phyloP scores from a whole-genome alignment of 2,888 invertebrate species.

The Aphrophora alni region DNA sequence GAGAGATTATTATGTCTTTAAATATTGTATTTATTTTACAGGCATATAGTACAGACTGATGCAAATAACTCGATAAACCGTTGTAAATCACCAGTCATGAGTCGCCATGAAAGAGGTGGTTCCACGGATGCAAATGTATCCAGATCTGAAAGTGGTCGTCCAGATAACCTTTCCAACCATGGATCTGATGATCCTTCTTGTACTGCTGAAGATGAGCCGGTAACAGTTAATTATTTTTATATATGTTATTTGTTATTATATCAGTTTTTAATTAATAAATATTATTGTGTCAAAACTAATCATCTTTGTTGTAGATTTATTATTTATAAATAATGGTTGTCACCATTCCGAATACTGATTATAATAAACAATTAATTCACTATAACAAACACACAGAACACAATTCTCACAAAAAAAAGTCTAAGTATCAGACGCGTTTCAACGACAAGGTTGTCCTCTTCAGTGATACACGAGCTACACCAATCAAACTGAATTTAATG shows the following conservation, averaged over 20 bases:
- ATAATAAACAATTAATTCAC: no score
- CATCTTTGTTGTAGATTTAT: no score
- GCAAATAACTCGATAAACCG: conserved; percentile 45
- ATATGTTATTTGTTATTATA: not conserved
- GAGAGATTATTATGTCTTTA: not conserved
- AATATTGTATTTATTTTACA: conserved; percentile 7
- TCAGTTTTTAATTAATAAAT: no score
- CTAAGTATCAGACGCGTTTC: no score
- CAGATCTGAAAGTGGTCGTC: conserved; percentile 33
- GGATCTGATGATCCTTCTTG: conserved; percentile 50
- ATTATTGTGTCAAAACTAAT: no score
- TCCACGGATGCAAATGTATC: conserved; percentile 50
- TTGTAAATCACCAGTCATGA: conserved; percentile 51
- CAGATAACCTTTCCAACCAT: conserved; percentile 50
- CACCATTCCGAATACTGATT: no score
- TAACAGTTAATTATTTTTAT: conserved; percentile 37
- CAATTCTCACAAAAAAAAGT: no score
- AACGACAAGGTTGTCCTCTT: no score
- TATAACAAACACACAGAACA: no score
- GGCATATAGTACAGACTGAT: conserved; percentile 11
- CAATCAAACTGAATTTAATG: no score
- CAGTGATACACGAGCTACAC: no score
- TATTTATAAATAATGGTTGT: no score
- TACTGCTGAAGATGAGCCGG: conserved; percentile 50
- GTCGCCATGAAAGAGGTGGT: conserved; percentile 51